Conservation (phyloP, 2,888 invertebrate genomes). For the Anaspis maculata region DNA sequence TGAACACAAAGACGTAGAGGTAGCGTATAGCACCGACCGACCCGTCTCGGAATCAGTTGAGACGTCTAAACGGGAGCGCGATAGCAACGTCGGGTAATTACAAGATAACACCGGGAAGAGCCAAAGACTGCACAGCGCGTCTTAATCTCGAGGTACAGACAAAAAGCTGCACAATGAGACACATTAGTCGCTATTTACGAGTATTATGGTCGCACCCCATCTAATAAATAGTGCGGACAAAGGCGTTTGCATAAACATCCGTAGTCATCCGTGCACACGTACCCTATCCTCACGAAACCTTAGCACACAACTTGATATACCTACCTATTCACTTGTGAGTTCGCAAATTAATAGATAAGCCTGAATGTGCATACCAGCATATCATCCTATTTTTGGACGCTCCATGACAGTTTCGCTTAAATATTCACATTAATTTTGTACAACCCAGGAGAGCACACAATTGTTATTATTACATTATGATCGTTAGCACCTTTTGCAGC, state of each 20-base stretch:
- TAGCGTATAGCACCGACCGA: too few relatives aligned
- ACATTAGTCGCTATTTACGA: conserved; percentile 39
- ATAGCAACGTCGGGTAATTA: conserved; percentile 25
- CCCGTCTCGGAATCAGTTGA: conserved; percentile 14
- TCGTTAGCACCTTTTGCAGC: too few relatives aligned
- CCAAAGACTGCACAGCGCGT: too few relatives aligned
- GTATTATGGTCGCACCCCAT: conserved; percentile 27
- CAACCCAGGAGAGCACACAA: too few relatives aligned
- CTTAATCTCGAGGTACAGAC: conserved; percentile 34
- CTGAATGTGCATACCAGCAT: conserved; percentile 11
- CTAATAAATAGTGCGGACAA: conserved; percentile 30
- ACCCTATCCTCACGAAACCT: conserved; percentile 15
- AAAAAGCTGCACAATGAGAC: conserved; percentile 34
- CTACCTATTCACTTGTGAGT: too few relatives aligned
- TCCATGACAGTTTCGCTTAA: conserved; percentile 10
- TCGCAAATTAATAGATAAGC: conserved; percentile 18
- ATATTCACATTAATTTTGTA: too few relatives aligned
- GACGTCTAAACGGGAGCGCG: conserved; percentile 14
- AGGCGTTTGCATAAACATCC: conserved; percentile 17
- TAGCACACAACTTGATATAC: conserved; percentile 18
- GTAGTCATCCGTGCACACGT: too few relatives aligned
- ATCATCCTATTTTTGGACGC: conserved; percentile 9
- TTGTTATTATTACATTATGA: too few relatives aligned
- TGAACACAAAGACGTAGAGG: too few relatives aligned
- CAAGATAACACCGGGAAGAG: conserved; percentile 36